Evolutionary conservation across 2,113 vertebrate species (phyloP).

Genomic region (Atlantisia rogersi): DNA sequence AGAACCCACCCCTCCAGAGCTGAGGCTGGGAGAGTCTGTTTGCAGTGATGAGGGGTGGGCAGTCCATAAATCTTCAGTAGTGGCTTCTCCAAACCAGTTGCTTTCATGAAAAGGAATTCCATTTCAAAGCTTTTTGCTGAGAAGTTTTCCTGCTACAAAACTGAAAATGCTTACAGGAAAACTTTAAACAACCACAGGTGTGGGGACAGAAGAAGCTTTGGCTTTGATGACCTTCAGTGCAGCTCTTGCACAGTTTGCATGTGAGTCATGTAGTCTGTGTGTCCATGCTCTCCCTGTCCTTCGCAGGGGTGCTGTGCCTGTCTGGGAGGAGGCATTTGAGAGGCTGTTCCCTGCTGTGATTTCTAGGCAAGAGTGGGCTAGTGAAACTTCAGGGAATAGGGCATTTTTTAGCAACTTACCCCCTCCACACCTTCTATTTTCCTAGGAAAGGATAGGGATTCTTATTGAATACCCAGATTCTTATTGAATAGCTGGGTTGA

Average conservation of each 20-base stretch:
- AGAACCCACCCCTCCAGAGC: background rate
- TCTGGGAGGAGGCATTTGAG: background rate
- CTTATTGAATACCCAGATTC: too few species aligned
- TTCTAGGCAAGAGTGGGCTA: background rate
- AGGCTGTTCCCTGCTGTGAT: background rate
- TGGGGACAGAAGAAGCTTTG: background rate
- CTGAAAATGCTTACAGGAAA: background rate
- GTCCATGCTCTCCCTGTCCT: background rate
- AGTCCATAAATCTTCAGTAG: fast-evolving
- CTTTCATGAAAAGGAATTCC: background rate
- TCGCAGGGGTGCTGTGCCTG: background rate
- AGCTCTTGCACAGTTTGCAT: fast-evolving
- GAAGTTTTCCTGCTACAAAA: background rate
- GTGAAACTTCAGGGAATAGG: background rate
- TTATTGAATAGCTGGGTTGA: background rate
- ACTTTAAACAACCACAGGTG: background rate
- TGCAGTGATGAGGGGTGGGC: background rate
- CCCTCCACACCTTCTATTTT: background rate
- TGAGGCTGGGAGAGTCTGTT: background rate
- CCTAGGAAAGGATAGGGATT: background rate
- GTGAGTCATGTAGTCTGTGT: fast-evolving
- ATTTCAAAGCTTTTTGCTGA: background rate
- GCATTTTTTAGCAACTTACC: background rate
- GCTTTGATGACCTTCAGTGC: background rate
- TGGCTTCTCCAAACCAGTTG: fast-evolving